phyloP scores from a whole-genome alignment of 1,140 invertebrate species.

The Drosophila sturtevanti region DNA sequence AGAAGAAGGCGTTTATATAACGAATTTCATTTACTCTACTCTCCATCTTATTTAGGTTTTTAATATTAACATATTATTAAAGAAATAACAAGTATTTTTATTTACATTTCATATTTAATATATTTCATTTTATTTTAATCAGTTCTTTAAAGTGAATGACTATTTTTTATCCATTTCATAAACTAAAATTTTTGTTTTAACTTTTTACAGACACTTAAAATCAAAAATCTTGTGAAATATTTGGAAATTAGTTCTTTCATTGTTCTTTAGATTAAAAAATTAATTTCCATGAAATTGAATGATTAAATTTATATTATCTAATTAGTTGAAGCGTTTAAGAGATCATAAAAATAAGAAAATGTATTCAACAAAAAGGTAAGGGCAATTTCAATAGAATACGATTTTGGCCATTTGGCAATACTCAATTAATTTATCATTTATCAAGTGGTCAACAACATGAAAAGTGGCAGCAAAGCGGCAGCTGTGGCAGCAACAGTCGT shows the following conservation, averaged over 20 bases:
- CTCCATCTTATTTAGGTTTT: no score
- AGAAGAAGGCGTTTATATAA: no score
- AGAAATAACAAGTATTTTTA: no score
- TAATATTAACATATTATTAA: no score
- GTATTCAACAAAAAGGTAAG: slow-evolving; percentile 32
- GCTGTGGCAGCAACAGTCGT: slow-evolving; percentile 49
- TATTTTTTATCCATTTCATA: no score
- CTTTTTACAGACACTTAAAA: no score
- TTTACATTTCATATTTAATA: no score
- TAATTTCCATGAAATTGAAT: not conserved
- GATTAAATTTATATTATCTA: not conserved
- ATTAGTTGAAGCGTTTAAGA: slow-evolving; percentile 6
- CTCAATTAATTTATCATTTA: slow-evolving; percentile 80
- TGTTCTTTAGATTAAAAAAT: not conserved
- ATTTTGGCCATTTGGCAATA: slow-evolving; percentile 59
- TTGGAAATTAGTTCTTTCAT: not conserved
- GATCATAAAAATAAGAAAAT: not conserved
- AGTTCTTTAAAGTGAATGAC: no score
- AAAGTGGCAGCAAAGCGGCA: slow-evolving; percentile 20
- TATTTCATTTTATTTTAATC: no score
- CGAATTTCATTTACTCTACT: slow-evolving; percentile 38
- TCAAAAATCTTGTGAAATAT: no score
- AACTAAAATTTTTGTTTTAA: no score
- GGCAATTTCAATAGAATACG: slow-evolving; percentile 12
- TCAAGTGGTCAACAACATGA: slow-evolving; percentile 61